Conservation (phyloP, 1,140 invertebrate species). For the Proctacanthus coquilletti region DNA sequence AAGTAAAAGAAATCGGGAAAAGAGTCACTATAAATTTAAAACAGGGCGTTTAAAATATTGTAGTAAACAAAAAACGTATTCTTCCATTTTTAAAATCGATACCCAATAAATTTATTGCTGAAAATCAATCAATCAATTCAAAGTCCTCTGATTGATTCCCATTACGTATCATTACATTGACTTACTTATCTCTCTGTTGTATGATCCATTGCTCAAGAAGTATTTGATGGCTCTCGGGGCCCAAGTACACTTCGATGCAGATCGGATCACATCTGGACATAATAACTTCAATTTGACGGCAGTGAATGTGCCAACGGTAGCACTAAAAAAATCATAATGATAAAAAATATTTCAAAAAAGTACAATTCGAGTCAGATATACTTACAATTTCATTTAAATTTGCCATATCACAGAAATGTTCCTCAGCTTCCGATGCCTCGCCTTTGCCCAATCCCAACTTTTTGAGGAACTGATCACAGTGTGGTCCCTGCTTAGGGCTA, state of each 20-base stretch:
- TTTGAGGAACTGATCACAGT: constrained; percentile 30
- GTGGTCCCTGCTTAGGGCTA: constrained; percentile 26
- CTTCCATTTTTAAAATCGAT: too few species aligned
- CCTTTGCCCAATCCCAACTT: constrained; percentile 29
- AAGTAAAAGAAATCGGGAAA: too few species aligned
- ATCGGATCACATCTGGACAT: constrained; percentile 22
- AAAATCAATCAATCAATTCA: too few species aligned
- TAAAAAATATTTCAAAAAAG: neutral
- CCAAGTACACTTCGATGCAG: constrained; percentile 29
- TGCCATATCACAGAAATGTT: constrained; percentile 30
- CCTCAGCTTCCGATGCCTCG: constrained; percentile 22
- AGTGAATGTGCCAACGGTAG: constrained; percentile 26
- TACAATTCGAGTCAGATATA: constrained; percentile 3
- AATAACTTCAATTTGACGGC: constrained; percentile 24
- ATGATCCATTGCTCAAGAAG: constrained; percentile 30
- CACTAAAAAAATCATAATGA: constrained; percentile 13
- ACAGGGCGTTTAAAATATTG: too few species aligned
- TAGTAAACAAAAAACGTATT: too few species aligned
- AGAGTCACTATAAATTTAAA: too few species aligned
- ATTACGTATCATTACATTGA: constrained; percentile 1
- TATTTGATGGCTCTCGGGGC: constrained; percentile 25
- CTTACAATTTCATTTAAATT: constrained; percentile 28
- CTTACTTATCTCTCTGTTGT: constrained; percentile 24
- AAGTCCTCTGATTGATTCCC: neutral
- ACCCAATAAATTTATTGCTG: too few species aligned